Evolutionary conservation across 2,888 invertebrate genomes (phyloP), one percentile per base, ranked within the genome.

Genomic region (Troides aeacus): DNA sequence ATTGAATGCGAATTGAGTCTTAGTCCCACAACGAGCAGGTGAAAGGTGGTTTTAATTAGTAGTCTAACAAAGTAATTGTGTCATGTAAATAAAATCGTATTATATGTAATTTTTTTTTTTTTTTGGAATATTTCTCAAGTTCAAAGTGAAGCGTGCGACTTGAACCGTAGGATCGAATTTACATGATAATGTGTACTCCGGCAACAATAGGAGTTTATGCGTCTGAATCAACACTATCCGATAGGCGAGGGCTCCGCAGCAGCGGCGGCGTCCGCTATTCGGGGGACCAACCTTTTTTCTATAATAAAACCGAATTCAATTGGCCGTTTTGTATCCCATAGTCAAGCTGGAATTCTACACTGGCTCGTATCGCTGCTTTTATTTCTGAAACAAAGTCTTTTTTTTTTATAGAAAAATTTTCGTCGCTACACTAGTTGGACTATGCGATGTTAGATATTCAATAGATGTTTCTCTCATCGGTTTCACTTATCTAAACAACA

Each of bases 301-400:
- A 60, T 69, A 66, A 70, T 70, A 70, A 70, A 70, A 70, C 58
- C 62, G 58, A 62, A 66, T 70, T 70, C 69, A 70, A 70, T 70
- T 66, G 69, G 62, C 66, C 62, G 46, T 70, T 70, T 62, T 66
- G 69, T 70, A 70, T 70, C 66, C 69, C 69, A 70, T 70, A 70
- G 66, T 58, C 65, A 62, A 66, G 69, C 65, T 66, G 62, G 59
- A 70, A 62, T 66, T 68, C 68, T 63, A 66, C 65, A 62, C 65
- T 70, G 46, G 50, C 62, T 58, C 58, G 58, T 66, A 42, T 56
- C 64, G 61, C 24, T 46, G 66, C 58, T 62, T 58, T 70, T 70
- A 66, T 66, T 62, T 62, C 24, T 39, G 23, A 62, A 66, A 65
- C 63, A 68, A 68, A 58, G 42, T 30, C 62, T 46, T 36, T 65